A percentile compares a stretch with the other conserved stretches of the same genome.
phyloP scores from a whole-genome alignment of 2,888 invertebrate species.

The Aphrophora alni region DNA sequence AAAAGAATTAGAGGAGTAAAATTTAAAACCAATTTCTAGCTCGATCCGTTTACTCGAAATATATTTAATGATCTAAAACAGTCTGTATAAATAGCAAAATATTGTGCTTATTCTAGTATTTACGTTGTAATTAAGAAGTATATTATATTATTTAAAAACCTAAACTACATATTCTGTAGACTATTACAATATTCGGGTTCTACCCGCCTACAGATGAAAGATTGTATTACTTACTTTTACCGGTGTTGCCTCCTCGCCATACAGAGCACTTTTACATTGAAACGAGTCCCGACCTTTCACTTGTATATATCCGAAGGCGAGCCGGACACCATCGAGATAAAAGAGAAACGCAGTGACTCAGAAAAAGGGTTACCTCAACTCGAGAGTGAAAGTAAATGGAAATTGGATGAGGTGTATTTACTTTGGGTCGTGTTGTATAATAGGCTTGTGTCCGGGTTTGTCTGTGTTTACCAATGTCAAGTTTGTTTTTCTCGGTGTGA shows the following conservation, averaged over 20 bases:
- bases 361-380: not conserved
- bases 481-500: not conserved
- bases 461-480: constrained; percentile 2
- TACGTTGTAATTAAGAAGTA: too few species aligned
- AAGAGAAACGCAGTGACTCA: not conserved
- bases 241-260: not conserved
- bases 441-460: not conserved
- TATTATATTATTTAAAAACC: too few species aligned
- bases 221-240: too few species aligned
- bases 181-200: too few species aligned
- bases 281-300: not conserved
- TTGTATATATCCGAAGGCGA: not conserved
- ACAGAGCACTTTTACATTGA: not conserved
- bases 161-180: too few species aligned
- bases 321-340: not conserved
- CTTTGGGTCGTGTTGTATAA: not conserved
- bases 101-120: too few species aligned
- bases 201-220: too few species aligned
- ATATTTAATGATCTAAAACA: too few species aligned
- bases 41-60: too few species aligned
- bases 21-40: too few species aligned
- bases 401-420: not conserved
- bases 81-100: too few species aligned
- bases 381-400: not conserved
- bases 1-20: too few species aligned